These are phyloP conservation scores for Stenopsyche tienmushanensis DNA, from an alignment of 1,140 invertebrate genomes.

Conservation along the genomic window DNA sequence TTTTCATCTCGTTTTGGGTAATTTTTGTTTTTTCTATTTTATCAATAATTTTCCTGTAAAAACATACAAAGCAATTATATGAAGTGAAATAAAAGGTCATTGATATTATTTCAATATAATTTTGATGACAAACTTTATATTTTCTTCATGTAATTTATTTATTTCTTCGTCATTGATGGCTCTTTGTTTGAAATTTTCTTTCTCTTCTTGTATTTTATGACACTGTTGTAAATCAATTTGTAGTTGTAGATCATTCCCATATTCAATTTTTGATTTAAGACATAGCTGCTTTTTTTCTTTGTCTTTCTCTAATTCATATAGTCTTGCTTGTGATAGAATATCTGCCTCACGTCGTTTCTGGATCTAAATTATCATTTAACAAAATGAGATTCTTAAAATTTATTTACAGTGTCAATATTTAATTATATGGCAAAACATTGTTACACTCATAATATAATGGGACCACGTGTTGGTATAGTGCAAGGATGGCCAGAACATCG, in stretches of 20 bases:
- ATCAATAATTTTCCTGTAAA: slow-evolving; percentile 16
- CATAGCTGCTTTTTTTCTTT: background rate
- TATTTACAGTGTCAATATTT: background rate
- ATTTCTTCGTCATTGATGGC: background rate
- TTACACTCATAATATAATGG: background rate
- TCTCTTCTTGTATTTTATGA: background rate
- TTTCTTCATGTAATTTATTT: slow-evolving; percentile 1
- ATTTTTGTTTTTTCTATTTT: slow-evolving; percentile 7
- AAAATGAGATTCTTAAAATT: background rate
- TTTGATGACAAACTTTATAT: background rate
- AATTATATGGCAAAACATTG: background rate
- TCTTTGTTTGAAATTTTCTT: slow-evolving; percentile 4
- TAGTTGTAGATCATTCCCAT: background rate
- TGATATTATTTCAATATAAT: slow-evolving; percentile 15
- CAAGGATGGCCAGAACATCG: too few species aligned
- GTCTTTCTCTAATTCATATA: background rate
- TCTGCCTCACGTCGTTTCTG: background rate
- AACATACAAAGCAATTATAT: slow-evolving; percentile 4
- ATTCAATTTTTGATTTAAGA: background rate
- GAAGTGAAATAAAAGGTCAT: background rate
- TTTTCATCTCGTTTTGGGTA: slow-evolving; percentile 23
- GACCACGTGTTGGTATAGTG: background rate
- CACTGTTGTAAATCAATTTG: slow-evolving; percentile 10
- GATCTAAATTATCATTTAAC: slow-evolving; percentile 1
- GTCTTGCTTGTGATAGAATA: background rate